phyloP scores from a whole-genome alignment of 2,113 vertebrate species.

The Perca flavescens region DNA sequence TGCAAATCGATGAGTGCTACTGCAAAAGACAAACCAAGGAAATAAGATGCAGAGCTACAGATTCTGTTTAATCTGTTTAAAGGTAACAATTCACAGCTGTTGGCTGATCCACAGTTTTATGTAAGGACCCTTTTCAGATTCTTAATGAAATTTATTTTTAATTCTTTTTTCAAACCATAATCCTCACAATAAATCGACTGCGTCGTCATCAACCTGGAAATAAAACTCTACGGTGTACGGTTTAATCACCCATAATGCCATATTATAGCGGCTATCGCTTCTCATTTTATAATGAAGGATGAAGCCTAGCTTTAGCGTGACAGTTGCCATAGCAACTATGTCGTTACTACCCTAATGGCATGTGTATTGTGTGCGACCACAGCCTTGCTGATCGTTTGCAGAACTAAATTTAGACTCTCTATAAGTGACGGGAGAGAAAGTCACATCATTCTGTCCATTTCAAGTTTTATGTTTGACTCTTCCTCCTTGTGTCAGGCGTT shows the following conservation, averaged over 20 bases:
- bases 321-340: slow-evolving; percentile 82
- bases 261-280: slow-evolving; percentile 56
- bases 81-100: not conserved
- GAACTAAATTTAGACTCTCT: slow-evolving; percentile 73
- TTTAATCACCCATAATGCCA: slow-evolving; percentile 71
- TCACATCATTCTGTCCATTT: slow-evolving; percentile 47
- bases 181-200: slow-evolving; percentile 18
- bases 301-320: slow-evolving; percentile 67
- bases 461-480: slow-evolving; percentile 25
- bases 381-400: slow-evolving; percentile 63
- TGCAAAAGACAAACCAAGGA: slow-evolving; percentile 42
- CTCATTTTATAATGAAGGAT: slow-evolving; percentile 54
- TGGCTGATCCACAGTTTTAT: not conserved
- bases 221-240: slow-evolving; percentile 42
- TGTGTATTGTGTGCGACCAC: slow-evolving; percentile 57
- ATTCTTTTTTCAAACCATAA: slow-evolving; percentile 5
- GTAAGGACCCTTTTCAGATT: not conserved
- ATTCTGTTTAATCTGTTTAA: slow-evolving; percentile 12
- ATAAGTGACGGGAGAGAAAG: slow-evolving; percentile 46
- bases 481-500: slow-evolving; percentile 1
- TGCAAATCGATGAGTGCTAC: slow-evolving; percentile 39
- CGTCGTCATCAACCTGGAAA: slow-evolving; percentile 59
- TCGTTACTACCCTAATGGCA: slow-evolving; percentile 71
- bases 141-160: not conserved
- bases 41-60: slow-evolving; percentile 17